Evolutionary conservation across 2,797 vertebrate species (phyloP), one percentile per base, ranked within the genome.

Genomic region (Eupleurogrammus muticus): DNA sequence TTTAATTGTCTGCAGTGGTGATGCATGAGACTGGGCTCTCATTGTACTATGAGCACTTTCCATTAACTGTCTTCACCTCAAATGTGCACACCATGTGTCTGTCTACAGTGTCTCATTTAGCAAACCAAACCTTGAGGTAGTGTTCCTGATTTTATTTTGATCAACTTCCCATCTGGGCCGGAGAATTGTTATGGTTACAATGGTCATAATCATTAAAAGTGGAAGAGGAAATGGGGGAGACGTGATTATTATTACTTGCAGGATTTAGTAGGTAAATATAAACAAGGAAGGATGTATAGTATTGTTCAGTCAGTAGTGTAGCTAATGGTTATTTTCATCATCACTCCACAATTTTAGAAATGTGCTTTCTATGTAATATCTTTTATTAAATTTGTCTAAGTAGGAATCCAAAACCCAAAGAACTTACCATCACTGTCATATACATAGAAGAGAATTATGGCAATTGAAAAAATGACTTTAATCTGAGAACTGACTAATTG

Each of bases 81-180:
- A 88, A 92, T 91, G 81, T 93, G 91, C 35, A 1, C 55, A 4
- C 85, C 91, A 90, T 91, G 83, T 92, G 91, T 91, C 86, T 82
- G 73, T 85, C 73, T 28, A 50, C 75, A 58, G 52, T 55, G 64
- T 83, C 82, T 79, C 48, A 69, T 86, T 87, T 57, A 77, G 71
- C 49, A 79, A 79, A 82, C 81, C 57, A 70, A 83, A 82, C 72
- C 68, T 66, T 35, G 73, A 71, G 68, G 82, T 82, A 81, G 78
- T 52, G 79, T 66, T 82, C 55, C 73, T 92, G 86, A 90, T 93
- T 92, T 90, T 57, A 79, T 90, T 90, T 89, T 84, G 88, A 89
- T 91, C 70, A 81, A 74, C 73, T 75, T 83, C 73, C 59, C 81
- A 55, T 70, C 50, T 19, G 21, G 73, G 47, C 72, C 62, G 6